phyloP scores from a whole-genome alignment of 1,140 invertebrate genomes.

The Diorhabda carinulata region DNA sequence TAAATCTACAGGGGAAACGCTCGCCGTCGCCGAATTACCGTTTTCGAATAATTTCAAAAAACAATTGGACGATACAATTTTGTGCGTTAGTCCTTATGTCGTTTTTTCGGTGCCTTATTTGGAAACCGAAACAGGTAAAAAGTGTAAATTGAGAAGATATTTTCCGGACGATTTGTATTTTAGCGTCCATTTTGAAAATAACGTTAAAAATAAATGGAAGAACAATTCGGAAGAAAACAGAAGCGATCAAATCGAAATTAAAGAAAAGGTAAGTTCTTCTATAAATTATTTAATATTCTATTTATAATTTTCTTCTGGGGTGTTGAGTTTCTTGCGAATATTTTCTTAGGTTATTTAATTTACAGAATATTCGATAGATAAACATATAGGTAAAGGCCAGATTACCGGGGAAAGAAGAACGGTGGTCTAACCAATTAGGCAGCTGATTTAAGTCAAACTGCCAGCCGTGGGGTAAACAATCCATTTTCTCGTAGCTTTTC shows the following conservation, averaged over 20 bases:
- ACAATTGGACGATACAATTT: conserved; percentile 66
- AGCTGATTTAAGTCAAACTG: no score
- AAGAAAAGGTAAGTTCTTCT: neutral
- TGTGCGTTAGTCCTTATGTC: conserved; percentile 85
- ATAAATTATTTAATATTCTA: no score
- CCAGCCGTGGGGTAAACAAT: no score
- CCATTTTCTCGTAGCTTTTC: no score
- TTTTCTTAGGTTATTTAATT: no score
- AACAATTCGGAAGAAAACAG: conserved; percentile 22
- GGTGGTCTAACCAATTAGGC: no score
- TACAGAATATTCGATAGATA: no score
- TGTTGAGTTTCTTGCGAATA: no score
- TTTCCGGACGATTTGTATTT: conserved; percentile 79
- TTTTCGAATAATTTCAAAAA: conserved; percentile 69
- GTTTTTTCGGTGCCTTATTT: conserved; percentile 83
- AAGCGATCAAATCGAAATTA: conserved; percentile 6
- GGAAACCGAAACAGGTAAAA: conserved; percentile 77
- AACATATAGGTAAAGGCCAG: no score
- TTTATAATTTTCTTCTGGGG: no score
- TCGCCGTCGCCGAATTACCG: conserved; percentile 58
- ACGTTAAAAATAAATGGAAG: conserved; percentile 35
- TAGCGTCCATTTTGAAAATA: conserved; percentile 56
- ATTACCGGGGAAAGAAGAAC: no score
- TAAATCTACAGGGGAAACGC: conserved; percentile 26
- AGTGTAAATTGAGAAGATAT: conserved; percentile 70